Base-by-base conservation (phyloP, 2,113 vertebrate genomes). In the Tupaia chinensis region DNA sequence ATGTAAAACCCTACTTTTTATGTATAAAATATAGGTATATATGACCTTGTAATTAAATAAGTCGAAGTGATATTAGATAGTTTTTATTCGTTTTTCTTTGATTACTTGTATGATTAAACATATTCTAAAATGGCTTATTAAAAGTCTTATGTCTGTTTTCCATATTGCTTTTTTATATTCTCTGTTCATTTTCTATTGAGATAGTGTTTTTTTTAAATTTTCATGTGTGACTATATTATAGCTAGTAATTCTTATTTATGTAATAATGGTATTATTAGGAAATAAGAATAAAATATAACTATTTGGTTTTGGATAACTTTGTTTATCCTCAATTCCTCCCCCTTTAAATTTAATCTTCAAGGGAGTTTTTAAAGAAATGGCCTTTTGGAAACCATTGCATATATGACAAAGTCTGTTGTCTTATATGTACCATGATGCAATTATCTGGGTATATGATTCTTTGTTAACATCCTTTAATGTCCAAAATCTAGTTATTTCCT, bases 81-180 rank as follows among this genome's bases (percentile, higher is more conserved):
- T 65, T 94, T 74, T 56, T 60, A 58, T 58, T 56, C 54, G 19
- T 74, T 96, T 91, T 78, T 19, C 53, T 86, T 70, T 89, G 79
- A 63, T 86, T 25, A 32, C 9, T 82, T n/a, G 1, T 60, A 60
- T 53, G 12, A 82, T 34, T 87, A 66, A 93, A 86, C 56, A 81
- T 94, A 77, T 70, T 87, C 56, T 60, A 77, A 95, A 70, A 12
- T 77, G 69, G 12, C 20, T 89, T 69, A 77, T 93, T 86, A 70
- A 54, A 90, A 92, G 69, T 23, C 0, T 23, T 23, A 23, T 78
- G 53, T 84, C 53, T 84, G 29, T 90, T 80, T 54, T 72, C 44
- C 11, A 23, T 70, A 69, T 84, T 80, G 15, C 27, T 82, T 95
- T 3, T 87, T 87, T 83, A 56, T 34, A 65, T 54, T 4, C 29